Evolutionary conservation across 2,888 invertebrate species (phyloP).

Genomic region (Sphecodes monilicornis): DNA sequence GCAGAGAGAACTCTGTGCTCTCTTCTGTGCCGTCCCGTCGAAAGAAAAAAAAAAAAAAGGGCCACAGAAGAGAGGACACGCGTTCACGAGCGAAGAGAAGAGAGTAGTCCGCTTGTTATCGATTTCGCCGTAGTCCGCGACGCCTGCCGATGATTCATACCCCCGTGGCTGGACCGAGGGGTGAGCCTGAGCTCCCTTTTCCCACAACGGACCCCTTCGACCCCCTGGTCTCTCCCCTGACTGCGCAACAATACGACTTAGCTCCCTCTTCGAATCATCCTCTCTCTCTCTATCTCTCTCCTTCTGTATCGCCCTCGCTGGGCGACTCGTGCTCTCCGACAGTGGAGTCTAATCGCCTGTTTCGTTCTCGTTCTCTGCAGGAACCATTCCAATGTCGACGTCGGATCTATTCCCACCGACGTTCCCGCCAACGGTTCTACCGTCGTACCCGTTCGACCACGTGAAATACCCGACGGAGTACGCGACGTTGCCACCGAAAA

Average conservation of each 20-base stretch:
- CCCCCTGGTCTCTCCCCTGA: slow-evolving; percentile 39
- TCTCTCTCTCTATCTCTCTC: background rate
- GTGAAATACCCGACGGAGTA: slow-evolving; percentile 78
- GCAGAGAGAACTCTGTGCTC: slow-evolving; percentile 1
- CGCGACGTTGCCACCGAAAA: slow-evolving; percentile 69
- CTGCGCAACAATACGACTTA: slow-evolving; percentile 76
- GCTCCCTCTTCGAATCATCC: slow-evolving; percentile 37
- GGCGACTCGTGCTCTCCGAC: background rate
- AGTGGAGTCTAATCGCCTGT: background rate
- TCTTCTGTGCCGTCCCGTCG: background rate
- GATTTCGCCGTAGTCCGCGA: slow-evolving; percentile 74
- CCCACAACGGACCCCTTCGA: slow-evolving; percentile 73
- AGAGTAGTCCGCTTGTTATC: slow-evolving; percentile 68
- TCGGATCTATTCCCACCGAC: slow-evolving; percentile 78
- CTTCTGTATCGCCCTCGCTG: background rate
- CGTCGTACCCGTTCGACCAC: slow-evolving; percentile 78
- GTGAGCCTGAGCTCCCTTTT: slow-evolving; percentile 76
- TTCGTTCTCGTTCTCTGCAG: slow-evolving; percentile 61
- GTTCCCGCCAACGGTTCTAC: slow-evolving; percentile 78
- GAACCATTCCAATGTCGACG: slow-evolving; percentile 78
- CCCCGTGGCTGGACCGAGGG: slow-evolving; percentile 78
- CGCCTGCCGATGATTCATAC: slow-evolving; percentile 81
- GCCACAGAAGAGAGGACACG: slow-evolving; percentile 55
- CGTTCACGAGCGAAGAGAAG: slow-evolving; percentile 25
- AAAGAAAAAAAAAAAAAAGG: slow-evolving; percentile 37